Percentiles rank a stretch among this genome's conserved stretches.
Evolutionary conservation across 2,113 vertebrate genomes (phyloP).

Genomic region (Halcyon malimbica): DNA sequence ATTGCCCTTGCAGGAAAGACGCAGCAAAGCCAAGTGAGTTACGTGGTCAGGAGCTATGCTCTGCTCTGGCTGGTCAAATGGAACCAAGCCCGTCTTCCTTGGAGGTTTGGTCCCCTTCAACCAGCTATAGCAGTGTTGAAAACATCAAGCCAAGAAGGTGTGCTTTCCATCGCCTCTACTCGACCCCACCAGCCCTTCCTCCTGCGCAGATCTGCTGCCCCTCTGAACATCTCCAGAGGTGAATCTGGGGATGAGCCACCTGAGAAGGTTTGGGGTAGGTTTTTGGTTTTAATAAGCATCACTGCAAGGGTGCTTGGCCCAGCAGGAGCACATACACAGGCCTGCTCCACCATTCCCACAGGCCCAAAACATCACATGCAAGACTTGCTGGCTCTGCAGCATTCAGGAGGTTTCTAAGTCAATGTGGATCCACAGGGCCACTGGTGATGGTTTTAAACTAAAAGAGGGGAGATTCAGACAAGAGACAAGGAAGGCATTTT

Average conservation of each 20-base stretch:
- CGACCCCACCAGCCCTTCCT: neutral
- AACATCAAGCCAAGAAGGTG: neutral
- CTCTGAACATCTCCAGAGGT: neutral
- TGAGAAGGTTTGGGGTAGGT: neutral
- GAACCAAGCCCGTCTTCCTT: slow-evolving; percentile 99
- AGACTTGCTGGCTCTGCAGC: neutral
- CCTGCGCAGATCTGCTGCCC: neutral
- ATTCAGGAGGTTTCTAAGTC: neutral
- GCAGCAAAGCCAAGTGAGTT: accelerated
- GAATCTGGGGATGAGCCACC: neutral
- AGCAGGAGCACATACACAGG: accelerated
- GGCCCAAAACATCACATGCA: neutral
- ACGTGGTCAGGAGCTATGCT: slow-evolving; percentile 20
- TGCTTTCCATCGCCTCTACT: neutral
- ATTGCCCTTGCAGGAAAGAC: slow-evolving; percentile 56
- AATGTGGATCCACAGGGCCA: neutral
- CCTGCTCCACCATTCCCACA: neutral
- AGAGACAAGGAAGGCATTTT: neutral
- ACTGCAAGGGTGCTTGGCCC: neutral
- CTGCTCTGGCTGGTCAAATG: slow-evolving; percentile 99
- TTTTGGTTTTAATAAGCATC: neutral
- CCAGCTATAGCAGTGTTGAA: slow-evolving; percentile 93
- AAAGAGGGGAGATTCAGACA: neutral
- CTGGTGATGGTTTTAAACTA: neutral
- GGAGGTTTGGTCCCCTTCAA: slow-evolving; percentile 99